Conservation (phyloP, 1,140 invertebrate genomes). For the Drosophila insularis region DNA sequence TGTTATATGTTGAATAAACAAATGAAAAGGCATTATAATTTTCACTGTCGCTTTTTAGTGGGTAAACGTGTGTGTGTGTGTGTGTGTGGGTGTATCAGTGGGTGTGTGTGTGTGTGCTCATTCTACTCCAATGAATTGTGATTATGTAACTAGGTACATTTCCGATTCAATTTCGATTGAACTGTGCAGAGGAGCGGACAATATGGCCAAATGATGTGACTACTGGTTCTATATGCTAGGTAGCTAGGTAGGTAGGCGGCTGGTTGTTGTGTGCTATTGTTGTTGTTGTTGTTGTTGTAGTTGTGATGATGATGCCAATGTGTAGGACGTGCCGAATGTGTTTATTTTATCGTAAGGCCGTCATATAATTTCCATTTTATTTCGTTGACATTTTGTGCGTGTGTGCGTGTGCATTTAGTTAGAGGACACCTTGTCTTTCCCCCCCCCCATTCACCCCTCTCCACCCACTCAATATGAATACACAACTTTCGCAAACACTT, state of each 20-base stretch:
- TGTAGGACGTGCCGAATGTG: conserved; percentile 7
- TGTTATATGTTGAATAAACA: conserved; percentile 14
- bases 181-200: conserved; percentile 3
- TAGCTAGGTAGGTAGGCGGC: too few species aligned
- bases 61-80: not conserved
- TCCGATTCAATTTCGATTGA: conserved; percentile 3
- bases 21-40: not conserved
- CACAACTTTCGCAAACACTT: not conserved
- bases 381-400: not conserved
- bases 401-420: not conserved
- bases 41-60: too few species aligned
- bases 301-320: not conserved
- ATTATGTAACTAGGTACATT: conserved; percentile 5
- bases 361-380: conserved; percentile 6
- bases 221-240: too few species aligned
- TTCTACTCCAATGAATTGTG: conserved; percentile 10
- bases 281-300: not conserved
- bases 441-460: too few species aligned
- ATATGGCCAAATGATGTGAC: not conserved
- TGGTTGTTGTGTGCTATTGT: too few species aligned
- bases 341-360: conserved; percentile 3
- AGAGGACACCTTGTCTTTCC: not conserved
- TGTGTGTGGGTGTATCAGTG: not conserved
- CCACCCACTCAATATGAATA: not conserved
- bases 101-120: not conserved